Evolutionary conservation across 2,797 vertebrate genomes (phyloP), one percentile per base, ranked within the genome.

Genomic region (Melanotaenia maccullochi): DNA sequence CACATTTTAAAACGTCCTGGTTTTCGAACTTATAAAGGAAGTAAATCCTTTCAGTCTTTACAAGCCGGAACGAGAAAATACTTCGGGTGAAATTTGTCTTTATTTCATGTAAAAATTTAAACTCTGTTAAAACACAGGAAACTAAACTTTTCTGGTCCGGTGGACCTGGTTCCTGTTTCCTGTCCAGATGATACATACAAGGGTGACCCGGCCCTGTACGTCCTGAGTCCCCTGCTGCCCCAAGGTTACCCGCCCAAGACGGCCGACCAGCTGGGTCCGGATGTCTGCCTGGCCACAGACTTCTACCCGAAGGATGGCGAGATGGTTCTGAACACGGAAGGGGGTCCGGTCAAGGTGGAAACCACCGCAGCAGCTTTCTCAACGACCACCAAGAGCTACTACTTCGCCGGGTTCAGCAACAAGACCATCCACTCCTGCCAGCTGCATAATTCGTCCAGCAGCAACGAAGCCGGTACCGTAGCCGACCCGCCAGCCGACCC

Each of bases 241-340:
- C 1, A 22, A 0, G 0, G 0, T 0, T n/a, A 28, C 52, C 49
- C 70, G n/a, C 62, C 22, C 2, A 18, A 3, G 4, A 0, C 22
- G 0, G 0, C 0, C 0, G 1, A 28, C 0, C 0, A 0, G 1
- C 0, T 0, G 16, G 36, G 5, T 1, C 73, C 44, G 0, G 14
- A 90, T 0, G 78, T 88, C 1, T 93, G 92, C 60, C 81, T 93
- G 86, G 92, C 91, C 0, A 28, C 85, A 0, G 44, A 40, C 1
- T 90, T 91, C 73, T 55, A 0, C 30, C 80, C 86, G 0, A 60
- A 16, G 0, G 1, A 2, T 0, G 36, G 9, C 0, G 0, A 5
- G 0, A 75, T 92, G 86, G 8, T 0, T 1, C 32, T 91, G 69
- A 59, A 8, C 0, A 0, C 1, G 0, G 4, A 0, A 0, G 11